These are phyloP conservation scores for Sesamia nonagrioides DNA, from an alignment of 1,140 invertebrate genomes.

Conservation along the genomic window DNA sequence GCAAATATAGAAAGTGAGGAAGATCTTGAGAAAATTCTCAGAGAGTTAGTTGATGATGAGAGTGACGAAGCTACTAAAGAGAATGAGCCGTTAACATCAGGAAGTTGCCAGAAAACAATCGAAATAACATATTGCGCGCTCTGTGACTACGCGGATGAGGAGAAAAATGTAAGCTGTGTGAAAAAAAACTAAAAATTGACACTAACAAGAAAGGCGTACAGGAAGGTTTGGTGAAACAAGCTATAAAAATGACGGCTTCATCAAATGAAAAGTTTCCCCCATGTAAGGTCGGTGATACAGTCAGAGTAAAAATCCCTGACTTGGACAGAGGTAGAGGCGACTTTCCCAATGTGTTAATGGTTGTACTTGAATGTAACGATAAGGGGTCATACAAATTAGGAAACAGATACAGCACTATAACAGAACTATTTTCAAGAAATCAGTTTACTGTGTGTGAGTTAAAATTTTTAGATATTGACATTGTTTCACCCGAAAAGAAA, in stretches of 20 bases:
- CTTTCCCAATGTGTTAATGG: neutral
- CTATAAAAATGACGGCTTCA: conserved; percentile 3
- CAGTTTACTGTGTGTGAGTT: neutral
- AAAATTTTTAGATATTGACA: conserved; percentile 10
- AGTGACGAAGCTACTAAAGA: neutral
- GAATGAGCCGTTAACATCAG: neutral
- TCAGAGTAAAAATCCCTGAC: conserved; percentile 2
- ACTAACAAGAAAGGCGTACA: neutral
- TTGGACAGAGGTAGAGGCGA: conserved; percentile 8
- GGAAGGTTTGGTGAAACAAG: neutral
- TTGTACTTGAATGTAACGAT: neutral
- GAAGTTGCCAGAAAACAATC: conserved; percentile 1
- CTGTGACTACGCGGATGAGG: neutral
- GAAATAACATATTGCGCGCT: neutral
- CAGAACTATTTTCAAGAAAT: conserved; percentile 11
- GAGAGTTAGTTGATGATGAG: neutral
- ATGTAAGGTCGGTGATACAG: conserved; percentile 6
- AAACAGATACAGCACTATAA: neutral
- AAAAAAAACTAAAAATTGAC: conserved; percentile 1
- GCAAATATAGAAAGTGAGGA: conserved; percentile 1
- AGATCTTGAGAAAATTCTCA: conserved; percentile 4
- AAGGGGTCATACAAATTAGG: conserved; percentile 11
- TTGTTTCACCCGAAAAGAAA: too few species aligned
- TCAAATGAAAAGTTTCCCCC: conserved; percentile 7
- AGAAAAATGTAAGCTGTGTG: neutral